Conservation (phyloP, 2,888 invertebrate genomes). For the Tachina grossa region DNA sequence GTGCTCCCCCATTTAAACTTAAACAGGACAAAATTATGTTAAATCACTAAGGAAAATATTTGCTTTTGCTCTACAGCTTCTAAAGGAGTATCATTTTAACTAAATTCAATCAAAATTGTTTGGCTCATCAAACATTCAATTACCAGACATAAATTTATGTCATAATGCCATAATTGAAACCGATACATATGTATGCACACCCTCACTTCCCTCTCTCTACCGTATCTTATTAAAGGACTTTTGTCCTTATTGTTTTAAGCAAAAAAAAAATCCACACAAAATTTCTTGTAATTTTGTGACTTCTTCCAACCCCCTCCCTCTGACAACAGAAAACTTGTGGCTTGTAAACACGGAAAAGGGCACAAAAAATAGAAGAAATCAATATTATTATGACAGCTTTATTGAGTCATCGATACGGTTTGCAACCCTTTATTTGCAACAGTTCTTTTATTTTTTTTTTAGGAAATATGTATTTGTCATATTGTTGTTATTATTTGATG, state of each 20-base stretch:
- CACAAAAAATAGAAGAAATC: conserved; percentile 34
- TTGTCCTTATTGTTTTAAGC: conserved; percentile 37
- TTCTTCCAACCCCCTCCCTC: not conserved
- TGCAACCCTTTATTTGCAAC: conserved; percentile 55
- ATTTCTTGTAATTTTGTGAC: conserved; percentile 39
- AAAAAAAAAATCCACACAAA: conserved; percentile 41
- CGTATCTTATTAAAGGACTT: conserved; percentile 17
- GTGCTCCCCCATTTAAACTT: conserved; percentile 54
- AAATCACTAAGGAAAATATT: conserved; percentile 77
- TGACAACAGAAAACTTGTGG: not conserved
- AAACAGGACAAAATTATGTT: conserved; percentile 76
- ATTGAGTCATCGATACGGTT: conserved; percentile 57
- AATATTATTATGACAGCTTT: conserved; percentile 66
- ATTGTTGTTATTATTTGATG: conserved; percentile 36
- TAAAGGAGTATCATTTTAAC: conserved; percentile 65
- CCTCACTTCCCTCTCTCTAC: not conserved
- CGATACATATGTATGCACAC: conserved; percentile 28
- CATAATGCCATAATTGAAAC: conserved; percentile 67
- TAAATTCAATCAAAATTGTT: conserved; percentile 81
- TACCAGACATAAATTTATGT: conserved; percentile 77
- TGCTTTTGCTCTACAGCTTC: not conserved
- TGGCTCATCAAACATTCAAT: conserved; percentile 81
- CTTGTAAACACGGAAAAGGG: not conserved
- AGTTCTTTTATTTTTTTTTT: not conserved
- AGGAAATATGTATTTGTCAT: conserved; percentile 36